Evolutionary conservation across 23 tunicate species (phyloP).

Genomic region (Styela plicata): DNA sequence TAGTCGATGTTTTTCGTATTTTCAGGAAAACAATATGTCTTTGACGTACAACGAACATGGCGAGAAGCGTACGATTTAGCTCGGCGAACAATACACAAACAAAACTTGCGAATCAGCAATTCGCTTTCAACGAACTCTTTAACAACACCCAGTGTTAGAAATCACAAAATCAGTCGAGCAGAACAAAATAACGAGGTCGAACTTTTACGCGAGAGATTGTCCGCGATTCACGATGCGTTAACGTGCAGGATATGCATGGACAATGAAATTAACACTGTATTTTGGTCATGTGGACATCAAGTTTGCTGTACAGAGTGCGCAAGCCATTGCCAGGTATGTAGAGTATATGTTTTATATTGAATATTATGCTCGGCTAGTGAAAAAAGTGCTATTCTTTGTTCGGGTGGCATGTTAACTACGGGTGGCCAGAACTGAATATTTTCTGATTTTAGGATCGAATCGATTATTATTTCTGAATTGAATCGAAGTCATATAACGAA

Average conservation of each 20-base stretch:
- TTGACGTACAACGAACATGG: conserved; percentile 71
- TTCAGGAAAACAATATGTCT: conserved; percentile 66
- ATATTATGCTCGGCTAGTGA: too few relatives aligned
- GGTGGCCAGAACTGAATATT: too few relatives aligned
- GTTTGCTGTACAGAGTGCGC: conserved; percentile 66
- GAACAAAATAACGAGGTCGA: conserved; percentile 19
- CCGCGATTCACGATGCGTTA: conserved; percentile 48
- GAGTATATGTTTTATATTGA: too few relatives aligned
- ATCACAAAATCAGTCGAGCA: background rate
- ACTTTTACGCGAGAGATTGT: conserved; percentile 28
- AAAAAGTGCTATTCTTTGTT: too few relatives aligned
- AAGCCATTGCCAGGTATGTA: conserved; percentile 40
- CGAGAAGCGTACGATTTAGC: conserved; percentile 69
- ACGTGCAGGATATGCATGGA: conserved; percentile 63
- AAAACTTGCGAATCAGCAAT: conserved; percentile 17
- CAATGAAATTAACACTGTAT: conserved; percentile 49
- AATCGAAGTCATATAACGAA: too few relatives aligned
- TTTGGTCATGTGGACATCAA: conserved; percentile 84
- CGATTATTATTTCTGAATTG: too few relatives aligned
- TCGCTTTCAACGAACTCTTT: background rate
- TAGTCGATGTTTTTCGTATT: conserved; percentile 6
- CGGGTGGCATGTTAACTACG: too few relatives aligned
- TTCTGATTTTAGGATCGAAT: too few relatives aligned
- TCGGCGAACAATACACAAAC: conserved; percentile 42
- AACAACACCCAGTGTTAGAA: conserved; percentile 10